These are phyloP conservation scores for Cephus pygmeus DNA, from an alignment of 2,888 invertebrate species.

Conservation along the genomic window DNA sequence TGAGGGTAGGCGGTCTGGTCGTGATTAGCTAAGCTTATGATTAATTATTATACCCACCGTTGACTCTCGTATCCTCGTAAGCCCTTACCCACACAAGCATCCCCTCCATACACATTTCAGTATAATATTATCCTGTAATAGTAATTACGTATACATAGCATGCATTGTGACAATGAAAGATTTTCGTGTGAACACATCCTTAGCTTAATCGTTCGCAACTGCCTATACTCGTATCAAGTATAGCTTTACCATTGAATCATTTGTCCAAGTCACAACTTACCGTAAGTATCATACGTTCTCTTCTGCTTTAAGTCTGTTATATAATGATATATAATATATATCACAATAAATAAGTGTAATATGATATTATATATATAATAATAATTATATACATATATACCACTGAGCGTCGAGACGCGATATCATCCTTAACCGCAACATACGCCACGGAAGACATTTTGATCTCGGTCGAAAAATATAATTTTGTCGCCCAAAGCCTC, in stretches of 20 bases:
- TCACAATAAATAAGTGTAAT: background rate
- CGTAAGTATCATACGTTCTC: background rate
- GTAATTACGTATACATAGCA: background rate
- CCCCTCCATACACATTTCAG: background rate
- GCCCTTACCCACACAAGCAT: background rate
- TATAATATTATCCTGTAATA: background rate
- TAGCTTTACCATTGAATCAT: background rate
- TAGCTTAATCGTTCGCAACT: background rate
- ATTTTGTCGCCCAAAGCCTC: conserved; percentile 13
- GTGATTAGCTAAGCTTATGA: conserved; percentile 24
- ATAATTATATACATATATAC: conserved; percentile 2
- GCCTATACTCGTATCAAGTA: background rate
- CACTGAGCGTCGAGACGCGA: conserved; percentile 16
- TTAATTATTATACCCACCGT: conserved; percentile 17
- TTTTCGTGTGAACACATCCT: background rate
- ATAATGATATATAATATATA: background rate
- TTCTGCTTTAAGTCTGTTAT: background rate
- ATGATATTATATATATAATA: conserved; percentile 3
- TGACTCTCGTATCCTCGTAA: conserved; percentile 1
- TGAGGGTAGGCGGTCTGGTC: conserved; percentile 9
- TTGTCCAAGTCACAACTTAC: background rate
- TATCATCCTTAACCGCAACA: conserved; percentile 42
- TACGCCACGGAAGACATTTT: conserved; percentile 31
- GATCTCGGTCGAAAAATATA: conserved; percentile 15
- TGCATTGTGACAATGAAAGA: background rate